Base-by-base conservation (phyloP, 2,797 vertebrate species). In the Natrix natrix region DNA sequence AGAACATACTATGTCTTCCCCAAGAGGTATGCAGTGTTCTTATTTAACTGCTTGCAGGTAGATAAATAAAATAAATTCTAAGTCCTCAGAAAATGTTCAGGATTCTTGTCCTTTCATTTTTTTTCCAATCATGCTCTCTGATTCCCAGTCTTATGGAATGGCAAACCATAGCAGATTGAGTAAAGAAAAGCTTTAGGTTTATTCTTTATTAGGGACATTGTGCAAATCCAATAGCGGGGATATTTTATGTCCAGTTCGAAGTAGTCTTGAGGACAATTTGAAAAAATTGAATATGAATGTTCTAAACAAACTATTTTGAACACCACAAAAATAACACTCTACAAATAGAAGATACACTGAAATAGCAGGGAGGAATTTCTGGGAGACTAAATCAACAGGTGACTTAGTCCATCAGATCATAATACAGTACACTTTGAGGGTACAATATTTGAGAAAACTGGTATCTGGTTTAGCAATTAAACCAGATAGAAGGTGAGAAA, bases 401-500 rank as follows among this genome's bases (percentile, higher is more conserved):
- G 66, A 37, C 20, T 48, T 66, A 69, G n/a, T 69, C 32, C 28
- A 56, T 13, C 56, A 88, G n/a, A 28, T 56, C 28, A 57, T n/a
- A 56, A 57, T 37, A 17, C 8, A 56, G 3, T n/a, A 52, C 1
- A 86, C 1, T 55, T 86, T 55, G 26, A 48, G 43, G 43, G 20
- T 37, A 83, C 74, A 24, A 48, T 48, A 22, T 24, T 83, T 8
- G 4, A 48, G 20, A 24, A 48, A 83, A 5, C 10, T 83, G 37
- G 8, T 8, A 55, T 22, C n/a, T n/a, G 20, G n/a, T 93, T 60
- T 89, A 93, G 90, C 93, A 74, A 14, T 22, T 43, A 91, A 88
- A 54, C 12, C 14, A 43, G 16, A 78, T 26, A 66, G 32, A 8
- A 92, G 43, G 37, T 11, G 57, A 55, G 93, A 91, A 63, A 86